Evolutionary conservation across 2,113 vertebrate species (phyloP), one percentile per base, ranked within the genome.

Genomic region (Alligator sinensis): DNA sequence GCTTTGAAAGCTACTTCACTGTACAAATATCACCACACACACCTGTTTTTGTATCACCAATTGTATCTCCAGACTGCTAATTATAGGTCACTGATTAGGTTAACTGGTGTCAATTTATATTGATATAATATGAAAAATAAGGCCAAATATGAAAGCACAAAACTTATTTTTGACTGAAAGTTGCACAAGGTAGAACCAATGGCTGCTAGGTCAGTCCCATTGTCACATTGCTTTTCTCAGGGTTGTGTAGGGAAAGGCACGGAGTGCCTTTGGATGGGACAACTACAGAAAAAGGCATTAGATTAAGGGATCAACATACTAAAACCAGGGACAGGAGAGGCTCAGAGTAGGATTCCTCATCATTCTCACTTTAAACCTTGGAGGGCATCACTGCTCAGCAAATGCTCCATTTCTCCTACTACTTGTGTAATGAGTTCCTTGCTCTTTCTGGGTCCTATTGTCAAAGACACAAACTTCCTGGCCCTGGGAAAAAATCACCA

Each of bases 141-240:
- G 58, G 30, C 22, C 68, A 57, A 47, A 30, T 25, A 59, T 58
- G 78, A 86, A 92, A 83, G 3, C 12, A 81, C 47, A 91, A 87
- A 91, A 2, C 1, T 13, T 62, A 5, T 28, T 74, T 70, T 55
- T 27, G 81, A 60, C 86, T 24, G 22, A 9, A 19, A 84, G 5
- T 38, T 54, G 8, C 47, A 47, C 47, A 47, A 47, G 47, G 47
- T 47, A 47, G 47, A 47, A 47, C 47, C 47, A 47, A 7, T 1
- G 1, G 8, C 21, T 11, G 30, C 30, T 6, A 27, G 47, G 57
- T 18, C 87, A 72, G 76, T 2, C 2, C 82, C 30, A 4, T 0
- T 55, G 27, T 64, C n/a, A 11, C 80, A 9, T 27, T 63, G n/a
- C 25, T 2, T 6, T 22, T 72, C 77, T 38, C 24, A 54, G 62